Evolutionary conservation across 2,888 invertebrate species (phyloP).

Genomic region (Rhingia campestris): DNA sequence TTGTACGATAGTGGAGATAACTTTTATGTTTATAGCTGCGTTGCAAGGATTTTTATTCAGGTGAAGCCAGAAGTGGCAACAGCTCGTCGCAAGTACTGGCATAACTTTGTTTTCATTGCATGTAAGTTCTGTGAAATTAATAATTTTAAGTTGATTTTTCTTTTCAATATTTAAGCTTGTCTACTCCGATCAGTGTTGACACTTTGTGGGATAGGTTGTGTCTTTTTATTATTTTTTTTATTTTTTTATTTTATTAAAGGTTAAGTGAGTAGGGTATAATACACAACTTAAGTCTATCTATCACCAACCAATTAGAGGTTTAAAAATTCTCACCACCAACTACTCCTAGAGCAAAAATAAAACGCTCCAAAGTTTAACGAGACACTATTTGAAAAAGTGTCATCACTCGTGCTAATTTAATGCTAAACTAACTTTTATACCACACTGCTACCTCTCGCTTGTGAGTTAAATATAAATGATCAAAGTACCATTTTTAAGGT

Average conservation of each 20-base stretch:
- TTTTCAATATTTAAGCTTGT: neutral
- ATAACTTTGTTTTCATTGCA: constrained; percentile 65
- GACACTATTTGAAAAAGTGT: constrained; percentile 21
- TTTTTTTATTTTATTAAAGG: too few species aligned
- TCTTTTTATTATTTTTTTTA: too few species aligned
- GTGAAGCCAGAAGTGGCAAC: constrained; percentile 65
- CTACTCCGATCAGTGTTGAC: constrained; percentile 33
- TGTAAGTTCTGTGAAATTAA: constrained; percentile 55
- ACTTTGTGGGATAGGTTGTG: constrained; percentile 34
- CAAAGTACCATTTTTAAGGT: constrained; percentile 29
- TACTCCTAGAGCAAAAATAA: too few species aligned
- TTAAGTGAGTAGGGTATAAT: too few species aligned
- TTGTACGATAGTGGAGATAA: constrained; percentile 53
- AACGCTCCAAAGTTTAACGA: too few species aligned
- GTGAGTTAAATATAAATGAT: constrained; percentile 46
- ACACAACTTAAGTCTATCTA: too few species aligned
- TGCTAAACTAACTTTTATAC: constrained; percentile 42
- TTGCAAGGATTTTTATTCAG: constrained; percentile 49
- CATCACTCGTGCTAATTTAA: constrained; percentile 57
- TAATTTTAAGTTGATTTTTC: constrained; percentile 20
- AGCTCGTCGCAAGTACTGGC: constrained; percentile 45
- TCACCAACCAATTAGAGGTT: too few species aligned
- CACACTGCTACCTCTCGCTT: constrained; percentile 25
- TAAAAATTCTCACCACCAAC: too few species aligned
- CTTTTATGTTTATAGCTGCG: constrained; percentile 58